Conservation (phyloP, 2,888 invertebrate genomes). For the Blomia tropicalis region DNA sequence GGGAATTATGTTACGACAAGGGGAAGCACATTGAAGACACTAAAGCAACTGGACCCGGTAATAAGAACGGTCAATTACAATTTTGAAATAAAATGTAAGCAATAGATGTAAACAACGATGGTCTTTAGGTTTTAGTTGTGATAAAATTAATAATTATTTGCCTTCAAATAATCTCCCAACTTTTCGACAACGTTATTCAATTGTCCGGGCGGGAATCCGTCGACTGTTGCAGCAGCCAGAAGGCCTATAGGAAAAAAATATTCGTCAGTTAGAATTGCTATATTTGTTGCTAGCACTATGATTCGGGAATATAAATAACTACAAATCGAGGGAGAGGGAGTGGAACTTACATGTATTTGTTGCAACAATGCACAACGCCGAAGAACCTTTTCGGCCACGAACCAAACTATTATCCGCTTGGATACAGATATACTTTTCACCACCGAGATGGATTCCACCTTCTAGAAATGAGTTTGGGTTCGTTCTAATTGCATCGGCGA, state of each 20-base stretch:
- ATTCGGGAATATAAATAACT: background rate
- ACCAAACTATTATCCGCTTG: constrained; percentile 30
- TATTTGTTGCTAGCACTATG: too few species aligned
- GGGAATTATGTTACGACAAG: background rate
- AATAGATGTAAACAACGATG: too few species aligned
- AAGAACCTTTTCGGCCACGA: constrained; percentile 31
- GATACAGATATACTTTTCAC: constrained; percentile 31
- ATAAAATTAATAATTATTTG: constrained; percentile 30
- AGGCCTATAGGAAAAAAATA: constrained; percentile 26
- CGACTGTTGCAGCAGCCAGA: constrained; percentile 31
- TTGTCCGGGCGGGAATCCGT: constrained; percentile 31
- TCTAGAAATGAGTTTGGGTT: constrained; percentile 30
- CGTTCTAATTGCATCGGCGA: constrained; percentile 30
- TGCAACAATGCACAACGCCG: constrained; percentile 31
- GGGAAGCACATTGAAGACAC: background rate
- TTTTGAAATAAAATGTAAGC: too few species aligned
- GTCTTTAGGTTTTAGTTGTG: too few species aligned
- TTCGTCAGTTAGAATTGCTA: too few species aligned
- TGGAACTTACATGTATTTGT: constrained; percentile 30
- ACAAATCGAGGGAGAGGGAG: background rate
- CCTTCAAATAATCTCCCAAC: constrained; percentile 31
- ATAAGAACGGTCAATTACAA: constrained; percentile 17
- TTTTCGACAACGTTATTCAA: constrained; percentile 32
- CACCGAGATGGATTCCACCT: constrained; percentile 30
- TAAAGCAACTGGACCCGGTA: too few species aligned